Evolutionary conservation across 2,797 vertebrate species (phyloP).

Genomic region (Sebastes aleutianus): DNA sequence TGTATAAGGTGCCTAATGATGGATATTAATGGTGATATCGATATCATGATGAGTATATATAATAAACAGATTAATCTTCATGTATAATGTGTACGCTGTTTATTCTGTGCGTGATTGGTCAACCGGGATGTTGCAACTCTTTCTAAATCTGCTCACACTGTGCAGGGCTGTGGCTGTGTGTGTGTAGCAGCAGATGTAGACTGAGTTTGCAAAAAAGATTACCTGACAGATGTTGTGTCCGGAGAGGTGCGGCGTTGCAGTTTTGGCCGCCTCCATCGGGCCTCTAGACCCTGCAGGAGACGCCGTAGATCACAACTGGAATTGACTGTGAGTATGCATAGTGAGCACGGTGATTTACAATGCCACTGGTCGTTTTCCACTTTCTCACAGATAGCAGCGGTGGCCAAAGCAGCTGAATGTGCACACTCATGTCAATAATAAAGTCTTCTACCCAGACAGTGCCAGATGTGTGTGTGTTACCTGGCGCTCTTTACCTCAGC

Average conservation of each 20-base stretch:
- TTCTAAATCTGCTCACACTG: background rate
- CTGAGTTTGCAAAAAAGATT: background rate
- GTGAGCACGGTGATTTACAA: background rate
- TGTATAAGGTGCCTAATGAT: constrained; percentile 72
- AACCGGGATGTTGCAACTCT: background rate
- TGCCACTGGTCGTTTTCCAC: background rate
- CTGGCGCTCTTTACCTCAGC: background rate
- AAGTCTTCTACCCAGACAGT: no score
- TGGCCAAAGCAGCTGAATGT: background rate
- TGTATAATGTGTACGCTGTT: constrained; percentile 23
- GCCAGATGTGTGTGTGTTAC: background rate
- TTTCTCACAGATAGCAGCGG: background rate
- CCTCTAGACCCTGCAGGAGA: background rate
- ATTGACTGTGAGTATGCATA: background rate
- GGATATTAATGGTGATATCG: constrained; percentile 63
- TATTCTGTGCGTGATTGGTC: background rate
- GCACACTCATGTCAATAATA: background rate
- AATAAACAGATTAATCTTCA: constrained; percentile 68
- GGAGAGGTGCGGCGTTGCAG: background rate
- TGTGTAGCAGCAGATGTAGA: background rate
- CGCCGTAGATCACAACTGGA: constrained; percentile 19
- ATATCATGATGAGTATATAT: constrained; percentile 69
- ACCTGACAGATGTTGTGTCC: constrained; percentile 8
- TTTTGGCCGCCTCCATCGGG: background rate
- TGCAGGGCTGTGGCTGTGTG: background rate